Evolutionary conservation across 2,113 vertebrate species (phyloP), one percentile per base, ranked within the genome.

Genomic region (Trematocara stigmaticum): DNA sequence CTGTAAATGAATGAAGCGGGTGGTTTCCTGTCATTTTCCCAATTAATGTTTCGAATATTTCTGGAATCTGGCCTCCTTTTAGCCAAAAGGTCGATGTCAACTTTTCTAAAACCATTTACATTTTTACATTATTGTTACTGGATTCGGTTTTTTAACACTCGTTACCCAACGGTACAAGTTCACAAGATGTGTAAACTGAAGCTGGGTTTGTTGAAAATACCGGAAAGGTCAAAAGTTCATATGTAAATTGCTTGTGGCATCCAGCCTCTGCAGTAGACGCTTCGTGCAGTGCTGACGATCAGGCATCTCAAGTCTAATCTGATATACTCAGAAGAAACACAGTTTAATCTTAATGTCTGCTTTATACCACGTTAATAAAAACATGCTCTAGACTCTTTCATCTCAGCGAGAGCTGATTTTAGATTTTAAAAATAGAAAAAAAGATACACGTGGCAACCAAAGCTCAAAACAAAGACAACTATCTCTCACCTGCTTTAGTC

Each of bases 401-500:
- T 12, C 47, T 20, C 51, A 52, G 0, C 42, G 9, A 49, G 15
- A 76, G 23, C 2, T 49, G 29, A 6, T 47, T 61, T 5, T n/a
- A 20, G 55, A 34, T 42, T 18, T 4, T 4, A 31, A 7, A 10
- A 35, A 38, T 40, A 26, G 3, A 12, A 6, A 52, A 51, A 15
- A 79, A 56, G 7, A 56, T 61, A 13, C 23, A 56, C 26, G 3
- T n/a, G 12, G 10, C 3, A 35, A 29, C 7, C 20, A 31, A 56
- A 18, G 26, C 2, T 9, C 0, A 66, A 47, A 42, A 29, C 7
- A 11, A 31, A 52, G 10, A 53, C 2, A 15, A 56, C 2, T 2
- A 12, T 47, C 9, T 10, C 86, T 83, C 42, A 91, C 88, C 90
- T 82, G 61, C 34, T 45, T 79, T 10, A 59, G 45, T n/a, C 38